Conservation (phyloP, 1,140 invertebrate species). For the Leptinotarsa texana region DNA sequence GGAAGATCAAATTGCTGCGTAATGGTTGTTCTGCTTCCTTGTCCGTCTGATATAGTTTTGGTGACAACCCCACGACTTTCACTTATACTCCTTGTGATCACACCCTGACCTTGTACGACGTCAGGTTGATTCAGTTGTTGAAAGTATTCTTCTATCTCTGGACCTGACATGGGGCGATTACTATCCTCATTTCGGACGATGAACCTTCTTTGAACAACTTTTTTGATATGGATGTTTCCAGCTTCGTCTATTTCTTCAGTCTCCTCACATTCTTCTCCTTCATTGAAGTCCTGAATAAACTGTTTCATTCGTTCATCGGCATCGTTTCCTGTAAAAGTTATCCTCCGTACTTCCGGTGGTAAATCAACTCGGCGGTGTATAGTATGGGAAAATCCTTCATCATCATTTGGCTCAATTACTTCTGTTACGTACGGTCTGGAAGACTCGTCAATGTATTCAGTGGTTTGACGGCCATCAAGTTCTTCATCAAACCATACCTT, state of each 20-base stretch:
- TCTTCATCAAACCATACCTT: constrained; percentile 57
- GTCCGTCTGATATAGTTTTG: constrained; percentile 26
- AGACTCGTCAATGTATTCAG: constrained; percentile 50
- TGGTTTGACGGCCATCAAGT: constrained; percentile 35
- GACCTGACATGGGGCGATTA: constrained; percentile 29
- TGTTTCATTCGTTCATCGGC: constrained; percentile 58
- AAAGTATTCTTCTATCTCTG: constrained; percentile 40
- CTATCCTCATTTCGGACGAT: constrained; percentile 51
- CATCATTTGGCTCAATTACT: constrained; percentile 55
- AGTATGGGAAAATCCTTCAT: constrained; percentile 55
- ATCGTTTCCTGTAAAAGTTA: constrained; percentile 62
- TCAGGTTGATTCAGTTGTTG: constrained; percentile 36
- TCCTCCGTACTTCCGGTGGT: constrained; percentile 59
- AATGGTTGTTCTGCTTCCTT: constrained; percentile 28
- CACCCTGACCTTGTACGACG: constrained; percentile 33
- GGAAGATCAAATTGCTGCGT: constrained; percentile 34
- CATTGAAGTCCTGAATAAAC: constrained; percentile 59
- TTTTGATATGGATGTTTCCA: constrained; percentile 60
- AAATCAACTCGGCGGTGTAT: constrained; percentile 58
- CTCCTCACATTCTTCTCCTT: constrained; percentile 59
- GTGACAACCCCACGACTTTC: constrained; percentile 27
- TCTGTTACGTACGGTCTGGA: constrained; percentile 57
- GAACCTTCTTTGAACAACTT: constrained; percentile 58
- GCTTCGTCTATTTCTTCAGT: constrained; percentile 57
- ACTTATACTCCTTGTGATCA: constrained; percentile 29